Evolutionary conservation across 2,113 vertebrate species (phyloP).

Genomic region (Aegotheles bennettii): DNA sequence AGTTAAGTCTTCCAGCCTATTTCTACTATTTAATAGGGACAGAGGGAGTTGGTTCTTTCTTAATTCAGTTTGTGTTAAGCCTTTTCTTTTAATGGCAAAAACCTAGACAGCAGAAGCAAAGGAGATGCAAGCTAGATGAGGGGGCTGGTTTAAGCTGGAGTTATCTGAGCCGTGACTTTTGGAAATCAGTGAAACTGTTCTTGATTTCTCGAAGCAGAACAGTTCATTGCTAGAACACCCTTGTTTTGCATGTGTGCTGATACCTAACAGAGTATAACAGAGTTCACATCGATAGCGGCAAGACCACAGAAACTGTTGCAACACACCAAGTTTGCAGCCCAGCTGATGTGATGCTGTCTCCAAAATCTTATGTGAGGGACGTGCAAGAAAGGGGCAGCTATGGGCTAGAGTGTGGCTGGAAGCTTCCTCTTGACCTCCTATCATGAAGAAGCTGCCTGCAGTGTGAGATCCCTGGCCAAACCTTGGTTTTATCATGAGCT

Average conservation of each 20-base stretch:
- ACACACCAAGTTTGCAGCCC: rapidly evolving
- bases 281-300: rapidly evolving
- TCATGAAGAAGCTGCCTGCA: not conserved
- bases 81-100: not conserved
- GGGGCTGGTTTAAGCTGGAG: not conserved
- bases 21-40: not conserved
- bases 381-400: not conserved
- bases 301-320: not conserved
- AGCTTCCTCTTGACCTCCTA: not conserved
- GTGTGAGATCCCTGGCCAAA: not conserved
- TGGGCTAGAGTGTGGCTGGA: not conserved
- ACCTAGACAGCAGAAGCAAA: not conserved
- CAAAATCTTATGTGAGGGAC: not conserved
- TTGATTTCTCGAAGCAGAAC: not conserved
- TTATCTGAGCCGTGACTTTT: not conserved
- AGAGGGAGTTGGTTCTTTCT: not conserved
- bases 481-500: rapidly evolving
- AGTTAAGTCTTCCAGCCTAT: not conserved
- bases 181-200: not conserved
- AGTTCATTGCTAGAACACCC: not conserved
- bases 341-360: not conserved
- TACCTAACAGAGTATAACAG: not conserved
- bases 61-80: not conserved
- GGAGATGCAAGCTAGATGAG: not conserved
- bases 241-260: not conserved